Base-by-base conservation (phyloP, 1,140 invertebrate species). In the Bombus consobrinus region DNA sequence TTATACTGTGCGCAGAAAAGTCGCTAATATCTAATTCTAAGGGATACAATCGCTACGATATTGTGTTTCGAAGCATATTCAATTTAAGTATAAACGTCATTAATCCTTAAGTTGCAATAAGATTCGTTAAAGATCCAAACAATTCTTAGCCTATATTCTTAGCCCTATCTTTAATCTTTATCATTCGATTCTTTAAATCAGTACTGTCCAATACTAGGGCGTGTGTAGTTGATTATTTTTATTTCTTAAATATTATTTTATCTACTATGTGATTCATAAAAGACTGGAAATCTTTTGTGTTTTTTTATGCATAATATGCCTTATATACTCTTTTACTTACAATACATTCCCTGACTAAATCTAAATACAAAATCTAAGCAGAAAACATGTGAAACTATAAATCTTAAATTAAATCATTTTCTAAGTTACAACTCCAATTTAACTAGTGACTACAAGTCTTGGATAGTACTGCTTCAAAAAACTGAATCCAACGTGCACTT, bases 11-110 rank as follows among this genome's bases (percentile, higher is more conserved):
- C 66, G 28, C 39, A 85, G 64, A 47, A 3, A 72, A 80, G 64
- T 62, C 3, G 41, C 76, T 85, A 85, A 84, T 4, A 18, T 37
- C 77, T 85, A 85, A 59, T 15, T 80, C 83, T 85, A 85, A 59
- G 18, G 32, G 13, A 73, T 25, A 80, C 39, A 72, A 71, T 59
- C 15, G 57, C 83, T 85, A 84, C 68, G 25, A 43, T 41, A 39
- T 72, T 9, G 76, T 80, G 68, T 85, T 28, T 53, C n/a, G 39
- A 85, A 85, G 77, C 83, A 53, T 43, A 69, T 41, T 39, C n/a
- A 78, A 22, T 68, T 39, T 22, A 68, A 77, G 9, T 9, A 22
- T 32, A 43, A 34, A 76, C 32, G 39, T 84, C 68, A 18, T 47
- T 72, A 34, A 80, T 62, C 76, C 59, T 25, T 34, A 9, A 39